Base-by-base conservation (phyloP, 2,888 invertebrate genomes). In the Spodoptera exigua region DNA sequence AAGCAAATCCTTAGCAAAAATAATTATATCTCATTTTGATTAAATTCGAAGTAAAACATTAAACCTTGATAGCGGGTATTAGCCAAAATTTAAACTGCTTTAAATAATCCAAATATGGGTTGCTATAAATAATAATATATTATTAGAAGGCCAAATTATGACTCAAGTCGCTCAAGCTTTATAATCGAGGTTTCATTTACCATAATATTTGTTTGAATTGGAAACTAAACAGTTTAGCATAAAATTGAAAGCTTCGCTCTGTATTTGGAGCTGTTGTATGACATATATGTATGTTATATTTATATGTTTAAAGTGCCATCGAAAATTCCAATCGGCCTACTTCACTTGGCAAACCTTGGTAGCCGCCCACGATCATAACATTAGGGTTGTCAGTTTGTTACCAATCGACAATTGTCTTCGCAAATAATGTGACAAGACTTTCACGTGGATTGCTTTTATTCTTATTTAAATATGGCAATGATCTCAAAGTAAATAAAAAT, bases 251-350 rank as follows among this genome's bases (percentile, higher is more conserved):
- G 61, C 65, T 21, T 49, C 9, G 10, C n/a, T 39, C 73, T 71
- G 55, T 76, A 64, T 71, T 40, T 37, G 57, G 70, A 18, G 4
- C n/a, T 46, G 16, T 37, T 27, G 7, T 27, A 27, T 27, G 27
- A 9, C 27, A 27, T 27, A 27, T 27, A 27, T 7, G 27, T 9
- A 27, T 27, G 5, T 41, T 67, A 55, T 17, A 59, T 40, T 16
- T 32, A 39, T 43, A 17, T n/a, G 35, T 45, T 21, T 34, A 43
- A 53, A 64, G 37, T 67, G 39, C 55, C 64, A 58, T 71, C 53
- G 57, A 78, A 75, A 67, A 77, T 77, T 55, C 63, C 70, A 73
- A 52, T 68, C 68, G 67, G 61, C 70, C 69, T 74, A 73, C 72
- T 71, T 72, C 18, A 36, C 35, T 56, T 44, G 34, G 49, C 59